These are phyloP conservation scores for Rhopalosiphum nymphaeae DNA, from an alignment of 2,888 invertebrate species.

Conservation along the genomic window DNA sequence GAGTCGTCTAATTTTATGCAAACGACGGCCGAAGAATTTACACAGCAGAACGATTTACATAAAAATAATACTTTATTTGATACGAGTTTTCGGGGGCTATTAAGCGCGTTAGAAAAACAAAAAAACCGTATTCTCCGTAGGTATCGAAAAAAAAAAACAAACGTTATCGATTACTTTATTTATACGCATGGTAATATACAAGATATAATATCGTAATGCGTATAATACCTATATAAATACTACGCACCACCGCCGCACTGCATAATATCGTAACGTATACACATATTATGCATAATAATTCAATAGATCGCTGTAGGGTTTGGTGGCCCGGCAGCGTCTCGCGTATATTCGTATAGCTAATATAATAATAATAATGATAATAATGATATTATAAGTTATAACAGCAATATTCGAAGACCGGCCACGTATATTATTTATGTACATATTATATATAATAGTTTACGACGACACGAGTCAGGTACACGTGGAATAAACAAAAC, in stretches of 20 bases:
- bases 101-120: slow-evolving; percentile 27
- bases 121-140: not conserved
- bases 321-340: not conserved
- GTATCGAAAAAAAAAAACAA: not conserved
- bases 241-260: not conserved
- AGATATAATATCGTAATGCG: not conserved
- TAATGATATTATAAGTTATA: slow-evolving; percentile 12
- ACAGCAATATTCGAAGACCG: not conserved
- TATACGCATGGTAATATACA: not conserved
- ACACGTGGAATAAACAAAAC: not conserved
- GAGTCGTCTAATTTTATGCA: slow-evolving; percentile 44
- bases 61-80: slow-evolving; percentile 55
- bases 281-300: slow-evolving; percentile 24
- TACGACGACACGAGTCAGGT: not conserved
- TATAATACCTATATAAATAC: not conserved
- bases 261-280: not conserved
- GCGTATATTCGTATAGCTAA: not conserved
- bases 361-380: slow-evolving; percentile 7
- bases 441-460: not conserved
- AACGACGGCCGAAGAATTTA: slow-evolving; percentile 42
- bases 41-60: slow-evolving; percentile 53
- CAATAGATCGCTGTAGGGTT: slow-evolving; percentile 1
- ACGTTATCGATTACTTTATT: not conserved
- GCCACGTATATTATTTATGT: not conserved
- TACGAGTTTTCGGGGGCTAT: slow-evolving; percentile 49